phyloP scores from a whole-genome alignment of 2,797 vertebrate genomes.

The Malacoctenus gilli region DNA sequence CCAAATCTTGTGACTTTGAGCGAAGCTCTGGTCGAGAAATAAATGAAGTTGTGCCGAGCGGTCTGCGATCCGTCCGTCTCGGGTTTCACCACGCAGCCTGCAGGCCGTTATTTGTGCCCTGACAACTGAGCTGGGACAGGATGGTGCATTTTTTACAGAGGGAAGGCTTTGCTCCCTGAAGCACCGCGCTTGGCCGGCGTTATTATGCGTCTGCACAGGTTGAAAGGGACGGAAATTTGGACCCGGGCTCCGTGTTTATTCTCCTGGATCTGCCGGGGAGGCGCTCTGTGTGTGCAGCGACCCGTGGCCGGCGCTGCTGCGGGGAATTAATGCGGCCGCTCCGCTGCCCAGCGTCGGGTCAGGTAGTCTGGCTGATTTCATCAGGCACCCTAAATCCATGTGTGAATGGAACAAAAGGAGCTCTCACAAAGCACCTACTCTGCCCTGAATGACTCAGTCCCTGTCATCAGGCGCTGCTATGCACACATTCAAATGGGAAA shows the following conservation, averaged over 20 bases:
- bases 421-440: conserved; percentile 64
- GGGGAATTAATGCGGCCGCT: conserved; percentile 73
- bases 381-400: conserved; percentile 48
- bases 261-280: conserved; percentile 59
- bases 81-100: conserved; percentile 53
- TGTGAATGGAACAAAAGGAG: conserved; percentile 71
- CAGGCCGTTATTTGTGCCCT: conserved; percentile 41
- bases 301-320: conserved; percentile 47
- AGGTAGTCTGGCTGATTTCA: conserved; percentile 63
- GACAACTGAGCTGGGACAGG: conserved; percentile 48
- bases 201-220: conserved; percentile 77
- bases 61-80: conserved; percentile 61
- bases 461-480: conserved; percentile 58
- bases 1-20: conserved; percentile 25
- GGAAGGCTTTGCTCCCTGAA: conserved; percentile 46
- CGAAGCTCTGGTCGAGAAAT: conserved; percentile 25
- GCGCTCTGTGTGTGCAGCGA: conserved; percentile 54
- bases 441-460: conserved; percentile 67
- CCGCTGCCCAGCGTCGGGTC: conserved; percentile 36
- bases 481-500: conserved; percentile 46
- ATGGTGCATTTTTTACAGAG: conserved; percentile 52
- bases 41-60: conserved; percentile 38
- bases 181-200: conserved; percentile 60
- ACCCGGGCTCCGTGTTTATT: conserved; percentile 54
- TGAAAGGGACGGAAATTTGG: conserved; percentile 71